Evolutionary conservation across 2,113 vertebrate species (phyloP).

Genomic region (Micronisus gabar): DNA sequence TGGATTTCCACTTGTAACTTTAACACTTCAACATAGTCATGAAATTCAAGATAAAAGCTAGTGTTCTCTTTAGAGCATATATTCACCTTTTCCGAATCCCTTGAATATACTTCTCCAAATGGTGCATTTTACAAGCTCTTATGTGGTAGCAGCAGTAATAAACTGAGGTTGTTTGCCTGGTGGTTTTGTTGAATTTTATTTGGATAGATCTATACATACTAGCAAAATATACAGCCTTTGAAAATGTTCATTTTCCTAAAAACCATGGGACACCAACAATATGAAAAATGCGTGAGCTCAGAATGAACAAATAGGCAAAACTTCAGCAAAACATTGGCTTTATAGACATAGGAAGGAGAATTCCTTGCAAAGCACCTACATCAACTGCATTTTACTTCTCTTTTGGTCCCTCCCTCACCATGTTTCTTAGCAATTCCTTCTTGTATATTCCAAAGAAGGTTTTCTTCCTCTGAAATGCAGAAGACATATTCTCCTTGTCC

Average conservation of each 20-base stretch:
- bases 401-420: background rate
- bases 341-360: background rate
- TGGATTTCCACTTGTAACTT: background rate
- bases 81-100: background rate
- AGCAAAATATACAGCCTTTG: constrained; percentile 15
- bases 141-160: background rate
- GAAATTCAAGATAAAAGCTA: background rate
- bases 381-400: background rate
- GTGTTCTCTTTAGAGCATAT: background rate
- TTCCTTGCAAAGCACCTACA: background rate
- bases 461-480: background rate
- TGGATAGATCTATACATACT: background rate
- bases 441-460: background rate
- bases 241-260: background rate
- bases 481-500: background rate
- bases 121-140: background rate
- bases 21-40: background rate
- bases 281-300: background rate
- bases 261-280: background rate
- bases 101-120: background rate
- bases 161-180: background rate
- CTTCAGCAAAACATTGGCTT: background rate
- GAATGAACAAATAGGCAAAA: constrained; percentile 6
- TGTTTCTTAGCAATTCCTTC: background rate
- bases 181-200: background rate